Evolutionary conservation across 2,888 invertebrate species (phyloP).

Genomic region (Lasioglossum morio): DNA sequence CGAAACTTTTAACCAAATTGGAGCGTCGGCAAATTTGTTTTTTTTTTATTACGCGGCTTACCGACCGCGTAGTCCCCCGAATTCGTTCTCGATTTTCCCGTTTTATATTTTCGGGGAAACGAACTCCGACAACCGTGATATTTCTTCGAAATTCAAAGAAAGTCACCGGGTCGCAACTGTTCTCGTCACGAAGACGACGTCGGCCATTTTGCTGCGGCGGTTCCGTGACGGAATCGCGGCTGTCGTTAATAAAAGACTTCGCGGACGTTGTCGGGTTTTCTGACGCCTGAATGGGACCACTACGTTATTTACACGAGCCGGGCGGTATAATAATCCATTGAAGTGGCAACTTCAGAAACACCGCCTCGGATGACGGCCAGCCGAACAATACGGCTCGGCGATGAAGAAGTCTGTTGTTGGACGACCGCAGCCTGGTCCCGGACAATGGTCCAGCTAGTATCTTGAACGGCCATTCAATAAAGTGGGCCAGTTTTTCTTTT

Average conservation of each 20-base stretch:
- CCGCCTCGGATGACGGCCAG: neutral
- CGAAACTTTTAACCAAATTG: constrained; percentile 64
- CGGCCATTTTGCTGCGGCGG: neutral
- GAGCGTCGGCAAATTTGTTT: constrained; percentile 44
- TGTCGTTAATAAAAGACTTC: constrained; percentile 7
- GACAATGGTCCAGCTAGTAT: constrained; percentile 24
- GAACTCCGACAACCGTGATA: neutral
- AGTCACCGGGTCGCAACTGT: neutral
- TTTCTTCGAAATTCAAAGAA: no score
- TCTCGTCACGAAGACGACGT: neutral
- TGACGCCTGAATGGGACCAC: neutral
- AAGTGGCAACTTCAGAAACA: constrained; percentile 26
- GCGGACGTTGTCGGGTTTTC: neutral
- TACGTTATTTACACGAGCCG: neutral
- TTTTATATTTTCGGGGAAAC: neutral
- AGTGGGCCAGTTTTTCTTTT: constrained; percentile 32
- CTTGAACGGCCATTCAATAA: constrained; percentile 13
- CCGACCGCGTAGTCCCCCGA: no score
- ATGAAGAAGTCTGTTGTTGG: constrained; percentile 31
- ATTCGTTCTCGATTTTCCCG: neutral
- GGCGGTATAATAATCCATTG: constrained; percentile 16
- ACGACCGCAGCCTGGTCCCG: constrained; percentile 7
- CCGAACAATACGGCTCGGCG: constrained; percentile 23
- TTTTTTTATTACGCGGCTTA: constrained; percentile 37
- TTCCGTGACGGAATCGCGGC: neutral